Conservation (phyloP, 1,140 invertebrate species). For the Halesus radiatus region DNA sequence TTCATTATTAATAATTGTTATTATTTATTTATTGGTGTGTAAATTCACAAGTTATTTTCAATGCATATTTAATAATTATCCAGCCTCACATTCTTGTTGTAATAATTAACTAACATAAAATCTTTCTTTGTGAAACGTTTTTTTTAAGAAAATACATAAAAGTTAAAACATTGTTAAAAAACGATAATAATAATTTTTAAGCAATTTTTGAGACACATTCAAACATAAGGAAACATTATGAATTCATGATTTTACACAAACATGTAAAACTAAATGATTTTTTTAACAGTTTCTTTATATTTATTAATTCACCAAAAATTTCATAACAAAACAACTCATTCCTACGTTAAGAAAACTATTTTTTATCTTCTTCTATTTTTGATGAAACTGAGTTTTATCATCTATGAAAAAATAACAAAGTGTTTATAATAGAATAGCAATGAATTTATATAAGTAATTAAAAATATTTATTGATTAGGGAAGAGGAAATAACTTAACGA, state of each 20-base stretch:
- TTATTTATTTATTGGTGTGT: slow-evolving; percentile 56
- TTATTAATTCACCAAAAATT: too few relatives aligned
- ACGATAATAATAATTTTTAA: not conserved
- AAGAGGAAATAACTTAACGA: slow-evolving; percentile 14
- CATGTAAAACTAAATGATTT: too few relatives aligned
- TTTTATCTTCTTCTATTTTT: too few relatives aligned
- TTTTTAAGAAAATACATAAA: not conserved
- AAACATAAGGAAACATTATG: not conserved
- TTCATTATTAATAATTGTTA: slow-evolving; percentile 48
- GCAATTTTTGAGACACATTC: not conserved
- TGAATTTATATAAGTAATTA: slow-evolving; percentile 10
- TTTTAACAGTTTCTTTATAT: too few relatives aligned
- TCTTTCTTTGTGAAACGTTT: not conserved
- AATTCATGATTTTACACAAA: not conserved
- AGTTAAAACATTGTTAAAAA: not conserved
- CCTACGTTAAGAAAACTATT: too few relatives aligned
- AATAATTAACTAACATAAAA: slow-evolving; percentile 1
- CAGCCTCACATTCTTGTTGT: slow-evolving; percentile 28
- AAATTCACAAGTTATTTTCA: slow-evolving; percentile 54
- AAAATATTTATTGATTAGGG: not conserved
- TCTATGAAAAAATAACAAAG: too few relatives aligned
- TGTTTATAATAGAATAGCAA: not conserved
- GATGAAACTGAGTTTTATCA: too few relatives aligned
- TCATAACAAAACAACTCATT: too few relatives aligned
- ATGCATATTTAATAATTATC: slow-evolving; percentile 48